Base-by-base conservation (phyloP, 2,888 invertebrate species). In the Entomobrya multifasciata region DNA sequence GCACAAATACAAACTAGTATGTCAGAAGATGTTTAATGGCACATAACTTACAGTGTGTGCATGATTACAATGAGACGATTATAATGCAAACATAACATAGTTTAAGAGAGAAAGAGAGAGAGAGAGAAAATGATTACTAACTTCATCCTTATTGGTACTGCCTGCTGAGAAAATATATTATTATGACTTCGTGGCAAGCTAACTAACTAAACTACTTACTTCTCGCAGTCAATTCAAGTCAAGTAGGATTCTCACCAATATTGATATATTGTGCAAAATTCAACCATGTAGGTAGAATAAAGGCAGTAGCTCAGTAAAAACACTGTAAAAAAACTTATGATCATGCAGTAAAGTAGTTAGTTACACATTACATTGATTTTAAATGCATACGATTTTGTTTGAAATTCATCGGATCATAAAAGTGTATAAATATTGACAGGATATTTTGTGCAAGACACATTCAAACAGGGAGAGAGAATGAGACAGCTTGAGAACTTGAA, bases 151-250 rank as follows among this genome's bases (percentile, higher is more conserved):
- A 36, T 36, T 36, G 5, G 36, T 36, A 36, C 8, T 36, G 67
- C 86, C 72, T 65, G 79, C 86, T 80, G 86, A 78, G 86, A 86
- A 85, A 86, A 80, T 86, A 86, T 86, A 86, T 86, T 79, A 86
- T 86, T 83, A 83, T 76, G 52, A 83, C 76, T 83, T 65, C 76
- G 55, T 36, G 55, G 49, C 25, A 15, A 49, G 47, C 67, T 41
- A 67, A 44, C 67, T 44, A 70, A 27, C 70, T 70, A 49, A 70
- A 70, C 70, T 8, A 49, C 70, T 70, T 47, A 47, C 47, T 49
- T 49, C 36, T 36, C 36, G 36, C 47, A 70, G 41, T 49, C 67
- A 41, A 67, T 67, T 13, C 8, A 47, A 55, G 55, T 49, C 55
- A 55, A 41, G 41, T 67, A 17, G 67, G 22, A 67, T 49, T 49